Base-by-base conservation (phyloP, 2,113 vertebrate species). In the Fulmarus glacialis region DNA sequence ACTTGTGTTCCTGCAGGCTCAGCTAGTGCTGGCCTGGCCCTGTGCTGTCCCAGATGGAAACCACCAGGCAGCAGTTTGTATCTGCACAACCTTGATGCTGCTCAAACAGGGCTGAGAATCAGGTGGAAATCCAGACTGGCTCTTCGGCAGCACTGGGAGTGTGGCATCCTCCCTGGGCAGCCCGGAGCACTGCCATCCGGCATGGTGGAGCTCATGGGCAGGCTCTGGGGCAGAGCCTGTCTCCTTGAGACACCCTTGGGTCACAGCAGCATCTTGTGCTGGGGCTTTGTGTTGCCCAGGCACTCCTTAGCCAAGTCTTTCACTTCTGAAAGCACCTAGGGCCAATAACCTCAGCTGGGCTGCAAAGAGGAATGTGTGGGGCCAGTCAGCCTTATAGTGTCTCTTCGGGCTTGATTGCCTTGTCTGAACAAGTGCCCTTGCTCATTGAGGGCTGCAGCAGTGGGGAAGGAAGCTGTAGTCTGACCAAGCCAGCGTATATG, bases 201-300 rank as follows among this genome's bases (percentile, higher is more conserved):
- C 56, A 8, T 0, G 2, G 68, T 4, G 56, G 82, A 52, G 60
- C 74, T 59, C 74, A 6, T 0, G 1, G 30, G 70, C 2, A 5
- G 36, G 13, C 24, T 32, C 70, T 29, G 53, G 22, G 42, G 32
- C 30, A 30, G 53, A n/a, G 30, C 15, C 59, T 26, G 43, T 85
- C 82, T 59, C 50, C 82, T 58, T 36, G 73, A 53, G 15, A 16
- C 4, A 22, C 40, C 53, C 36, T 63, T 38, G 62, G 24, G 48
- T 72, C 75, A 55, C 43, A 58, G 4, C 38, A 42, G 58, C 38
- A 4, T 40, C 82, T 38, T 36, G 12, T 67, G 75, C 34, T 45
- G 86, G 32, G 29, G 32, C 34, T 82, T 23, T 56, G 59, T 5
- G 2, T n/a, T 34, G 48, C 11, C 47, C 20, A 11, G 53, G 66